Percentiles rank a stretch among this genome's conserved stretches.
phyloP scores from a whole-genome alignment of 2,113 vertebrate genomes.

The Zosterops pallidus region DNA sequence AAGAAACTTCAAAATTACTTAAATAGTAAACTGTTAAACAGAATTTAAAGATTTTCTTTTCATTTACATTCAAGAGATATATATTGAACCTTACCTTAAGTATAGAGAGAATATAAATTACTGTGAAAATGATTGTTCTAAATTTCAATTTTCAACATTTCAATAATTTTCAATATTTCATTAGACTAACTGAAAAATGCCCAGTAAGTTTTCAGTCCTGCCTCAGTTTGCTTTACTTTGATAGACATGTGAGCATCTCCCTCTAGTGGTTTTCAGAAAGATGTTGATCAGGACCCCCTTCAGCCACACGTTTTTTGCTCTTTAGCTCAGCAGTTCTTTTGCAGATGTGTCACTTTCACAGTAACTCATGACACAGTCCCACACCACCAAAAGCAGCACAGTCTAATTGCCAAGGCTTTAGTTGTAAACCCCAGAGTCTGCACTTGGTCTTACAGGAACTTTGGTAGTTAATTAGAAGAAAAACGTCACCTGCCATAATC shows the following conservation, averaged over 20 bases:
- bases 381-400: neutral
- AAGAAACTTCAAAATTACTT: neutral
- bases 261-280: conserved; percentile 64
- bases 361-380: neutral
- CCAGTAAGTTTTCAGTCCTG: neutral
- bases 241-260: conserved; percentile 59
- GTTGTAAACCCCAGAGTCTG: neutral
- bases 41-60: neutral
- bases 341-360: neutral
- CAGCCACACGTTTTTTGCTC: neutral
- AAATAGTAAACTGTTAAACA: neutral
- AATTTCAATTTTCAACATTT: neutral
- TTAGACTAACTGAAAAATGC: neutral
- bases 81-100: neutral
- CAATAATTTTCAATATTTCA: neutral
- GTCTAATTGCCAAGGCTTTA: neutral
- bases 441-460: neutral
- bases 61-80: neutral
- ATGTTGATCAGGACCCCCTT: neutral
- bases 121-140: neutral
- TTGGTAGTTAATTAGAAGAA: neutral
- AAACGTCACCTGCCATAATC: neutral
- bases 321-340: neutral
- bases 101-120: neutral
- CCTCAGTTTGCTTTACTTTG: neutral